Conservation (phyloP, 2,113 vertebrate genomes). For the Rostratula benghalensis region DNA sequence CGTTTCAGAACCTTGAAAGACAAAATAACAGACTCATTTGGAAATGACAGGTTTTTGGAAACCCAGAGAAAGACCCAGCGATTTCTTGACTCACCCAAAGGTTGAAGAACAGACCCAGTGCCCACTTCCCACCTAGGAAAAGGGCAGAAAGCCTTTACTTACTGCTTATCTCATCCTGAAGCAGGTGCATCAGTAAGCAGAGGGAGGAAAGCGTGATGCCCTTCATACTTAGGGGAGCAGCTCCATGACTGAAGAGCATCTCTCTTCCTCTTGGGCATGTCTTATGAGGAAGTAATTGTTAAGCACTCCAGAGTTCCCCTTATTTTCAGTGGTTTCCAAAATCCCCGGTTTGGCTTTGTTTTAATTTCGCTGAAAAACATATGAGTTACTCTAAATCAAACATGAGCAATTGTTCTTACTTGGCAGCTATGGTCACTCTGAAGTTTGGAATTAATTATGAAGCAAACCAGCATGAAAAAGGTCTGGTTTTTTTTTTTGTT, state of each 20-base stretch:
- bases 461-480: background rate
- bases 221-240: slow-evolving; percentile 39
- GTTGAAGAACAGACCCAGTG: background rate
- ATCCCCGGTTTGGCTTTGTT: background rate
- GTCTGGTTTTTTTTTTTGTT: background rate
- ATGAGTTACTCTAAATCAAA: slow-evolving; percentile 19
- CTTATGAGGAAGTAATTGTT: slow-evolving; percentile 48
- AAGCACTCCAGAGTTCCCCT: slow-evolving; percentile 35
- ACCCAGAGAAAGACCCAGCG: background rate
- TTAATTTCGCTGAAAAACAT: background rate
- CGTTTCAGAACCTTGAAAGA: background rate
- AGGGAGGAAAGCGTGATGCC: background rate
- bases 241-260: slow-evolving; percentile 43
- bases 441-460: slow-evolving; percentile 39
- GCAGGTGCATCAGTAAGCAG: slow-evolving; percentile 48
- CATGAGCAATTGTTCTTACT: background rate
- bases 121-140: background rate
- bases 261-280: slow-evolving; percentile 39
- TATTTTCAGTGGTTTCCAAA: background rate
- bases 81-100: background rate
- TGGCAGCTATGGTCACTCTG: background rate
- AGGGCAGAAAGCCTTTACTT: slow-evolving; percentile 37
- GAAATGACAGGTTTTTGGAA: background rate
- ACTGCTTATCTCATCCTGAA: slow-evolving; percentile 41
- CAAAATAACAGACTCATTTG: background rate